phyloP scores from a whole-genome alignment of 2,797 vertebrate species.

The Hypotaenidia philippensis region DNA sequence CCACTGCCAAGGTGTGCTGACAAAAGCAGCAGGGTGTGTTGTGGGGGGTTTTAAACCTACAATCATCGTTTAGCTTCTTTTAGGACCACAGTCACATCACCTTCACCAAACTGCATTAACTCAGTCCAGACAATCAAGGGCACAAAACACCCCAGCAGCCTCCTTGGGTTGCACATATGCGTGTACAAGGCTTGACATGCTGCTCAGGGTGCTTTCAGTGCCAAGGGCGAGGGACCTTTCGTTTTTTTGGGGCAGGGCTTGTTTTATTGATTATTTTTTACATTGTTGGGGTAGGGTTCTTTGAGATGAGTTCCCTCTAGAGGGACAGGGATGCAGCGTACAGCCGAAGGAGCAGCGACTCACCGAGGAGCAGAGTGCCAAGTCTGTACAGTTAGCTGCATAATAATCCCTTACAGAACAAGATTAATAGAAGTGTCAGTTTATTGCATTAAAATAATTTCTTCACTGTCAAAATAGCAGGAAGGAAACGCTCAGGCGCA shows the following conservation, averaged over 20 bases:
- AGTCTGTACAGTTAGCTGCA: neutral
- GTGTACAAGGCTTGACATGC: neutral
- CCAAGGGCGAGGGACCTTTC: neutral
- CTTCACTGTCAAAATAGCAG: neutral
- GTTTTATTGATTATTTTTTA: neutral
- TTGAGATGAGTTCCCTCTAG: neutral
- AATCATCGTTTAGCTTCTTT: neutral
- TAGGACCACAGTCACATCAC: neutral
- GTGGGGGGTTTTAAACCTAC: neutral
- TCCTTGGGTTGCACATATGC: neutral
- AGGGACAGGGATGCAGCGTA: neutral
- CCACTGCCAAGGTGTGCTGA: neutral
- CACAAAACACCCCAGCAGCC: neutral
- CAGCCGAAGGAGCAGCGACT: neutral
- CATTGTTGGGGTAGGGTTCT: neutral
- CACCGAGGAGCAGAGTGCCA: neutral
- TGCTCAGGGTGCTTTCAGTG: neutral
- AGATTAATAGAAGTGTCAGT: neutral
- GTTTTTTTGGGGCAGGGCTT: neutral
- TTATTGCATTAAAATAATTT: neutral
- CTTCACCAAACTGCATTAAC: neutral
- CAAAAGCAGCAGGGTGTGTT: neutral
- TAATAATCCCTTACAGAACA: neutral
- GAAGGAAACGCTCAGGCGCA: neutral
- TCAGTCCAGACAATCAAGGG: neutral